These are phyloP conservation scores for Caranx ignobilis DNA, from an alignment of 2,113 vertebrate species.

Conservation along the genomic window DNA sequence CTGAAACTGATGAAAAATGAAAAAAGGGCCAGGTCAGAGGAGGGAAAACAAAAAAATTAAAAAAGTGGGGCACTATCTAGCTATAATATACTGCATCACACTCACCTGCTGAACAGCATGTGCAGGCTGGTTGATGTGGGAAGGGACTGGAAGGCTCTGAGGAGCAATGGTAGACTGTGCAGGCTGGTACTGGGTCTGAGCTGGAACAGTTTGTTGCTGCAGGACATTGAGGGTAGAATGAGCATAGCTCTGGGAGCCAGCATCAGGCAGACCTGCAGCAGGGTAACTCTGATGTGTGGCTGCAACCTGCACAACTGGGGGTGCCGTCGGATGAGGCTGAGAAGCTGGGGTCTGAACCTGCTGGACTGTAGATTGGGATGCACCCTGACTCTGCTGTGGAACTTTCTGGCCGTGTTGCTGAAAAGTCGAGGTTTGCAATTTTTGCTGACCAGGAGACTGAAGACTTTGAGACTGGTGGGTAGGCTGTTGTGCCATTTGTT, in stretches of 20 bases:
- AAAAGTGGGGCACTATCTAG: not conserved
- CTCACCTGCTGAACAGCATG: slow-evolving; percentile 86
- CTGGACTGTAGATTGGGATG: slow-evolving; percentile 40
- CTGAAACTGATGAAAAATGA: slow-evolving; percentile 70
- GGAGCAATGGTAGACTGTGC: slow-evolving; percentile 28
- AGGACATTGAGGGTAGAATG: slow-evolving; percentile 36
- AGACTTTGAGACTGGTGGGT: slow-evolving; percentile 44
- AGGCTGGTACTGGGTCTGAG: slow-evolving; percentile 58
- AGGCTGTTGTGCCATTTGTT: slow-evolving; percentile 58
- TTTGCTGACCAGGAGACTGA: slow-evolving; percentile 53
- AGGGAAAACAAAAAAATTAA: slow-evolving; percentile 4
- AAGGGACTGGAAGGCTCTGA: slow-evolving; percentile 67
- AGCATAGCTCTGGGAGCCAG: slow-evolving; percentile 54
- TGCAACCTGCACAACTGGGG: slow-evolving; percentile 31
- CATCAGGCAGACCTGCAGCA: slow-evolving; percentile 40
- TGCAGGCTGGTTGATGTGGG: slow-evolving; percentile 65
- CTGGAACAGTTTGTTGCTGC: slow-evolving; percentile 49
- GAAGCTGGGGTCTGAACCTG: slow-evolving; percentile 37
- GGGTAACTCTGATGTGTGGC: slow-evolving; percentile 65
- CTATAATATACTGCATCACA: not conserved
- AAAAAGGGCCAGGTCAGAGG: slow-evolving; percentile 56
- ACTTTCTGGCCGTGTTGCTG: slow-evolving; percentile 58
- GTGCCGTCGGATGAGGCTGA: slow-evolving; percentile 32
- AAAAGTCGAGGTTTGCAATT: slow-evolving; percentile 29
- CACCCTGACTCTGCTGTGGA: slow-evolving; percentile 55